Percentiles rank a stretch among this genome's conserved stretches.
Conservation (phyloP, 2,888 invertebrate genomes). For the Campoplex nolae region DNA sequence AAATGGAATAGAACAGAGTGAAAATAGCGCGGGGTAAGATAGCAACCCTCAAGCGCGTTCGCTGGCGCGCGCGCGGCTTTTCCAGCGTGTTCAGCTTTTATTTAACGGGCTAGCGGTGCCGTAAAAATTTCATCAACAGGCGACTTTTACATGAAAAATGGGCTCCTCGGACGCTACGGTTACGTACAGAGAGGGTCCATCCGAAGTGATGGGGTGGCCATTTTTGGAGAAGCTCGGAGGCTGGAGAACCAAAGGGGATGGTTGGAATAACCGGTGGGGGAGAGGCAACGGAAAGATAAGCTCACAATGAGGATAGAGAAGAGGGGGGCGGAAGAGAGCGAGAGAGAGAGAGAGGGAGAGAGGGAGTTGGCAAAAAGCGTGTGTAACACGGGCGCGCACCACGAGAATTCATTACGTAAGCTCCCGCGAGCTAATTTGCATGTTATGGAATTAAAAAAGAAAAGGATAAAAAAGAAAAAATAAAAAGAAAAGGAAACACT, state of each 20-base stretch:
- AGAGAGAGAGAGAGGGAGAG: not conserved
- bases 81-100: constrained; percentile 68
- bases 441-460: constrained; percentile 77
- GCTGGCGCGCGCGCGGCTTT: constrained; percentile 43
- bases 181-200: constrained; percentile 38
- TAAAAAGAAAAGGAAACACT: constrained; percentile 64
- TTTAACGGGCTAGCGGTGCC: constrained; percentile 64
- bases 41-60: constrained; percentile 47
- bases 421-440: constrained; percentile 75
- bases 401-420: constrained; percentile 78
- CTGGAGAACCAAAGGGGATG: not conserved
- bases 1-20: constrained; percentile 49
- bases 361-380: constrained; percentile 66
- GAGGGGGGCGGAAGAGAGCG: not conserved
- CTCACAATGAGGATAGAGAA: constrained; percentile 3
- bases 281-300: constrained; percentile 43
- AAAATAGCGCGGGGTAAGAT: constrained; percentile 38
- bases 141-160: constrained; percentile 70
- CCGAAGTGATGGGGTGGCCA: constrained; percentile 35
- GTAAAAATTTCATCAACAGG: constrained; percentile 77
- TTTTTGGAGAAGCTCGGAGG: constrained; percentile 32
- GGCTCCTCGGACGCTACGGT: constrained; percentile 52
- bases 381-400: constrained; percentile 71
- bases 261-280: constrained; percentile 37
- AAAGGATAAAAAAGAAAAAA: not conserved